Percentiles rank a stretch among this genome's conserved stretches.
These are phyloP conservation scores for Myiozetetes cayanensis DNA, from an alignment of 2,113 vertebrate genomes.

Conservation along the genomic window DNA sequence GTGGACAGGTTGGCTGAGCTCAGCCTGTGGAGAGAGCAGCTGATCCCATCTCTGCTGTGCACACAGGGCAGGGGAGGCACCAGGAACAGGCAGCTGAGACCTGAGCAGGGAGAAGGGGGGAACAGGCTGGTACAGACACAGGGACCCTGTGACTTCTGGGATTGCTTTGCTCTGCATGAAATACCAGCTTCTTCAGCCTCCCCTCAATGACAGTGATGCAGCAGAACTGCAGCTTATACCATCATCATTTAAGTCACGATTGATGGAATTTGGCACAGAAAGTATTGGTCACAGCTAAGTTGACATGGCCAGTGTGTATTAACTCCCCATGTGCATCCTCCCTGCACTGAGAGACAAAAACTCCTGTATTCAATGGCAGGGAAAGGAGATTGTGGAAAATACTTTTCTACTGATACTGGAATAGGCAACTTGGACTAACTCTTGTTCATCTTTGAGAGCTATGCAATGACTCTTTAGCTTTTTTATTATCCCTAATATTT, in stretches of 20 bases:
- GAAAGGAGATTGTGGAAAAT: not conserved
- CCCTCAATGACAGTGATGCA: not conserved
- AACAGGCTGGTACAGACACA: fast-evolving
- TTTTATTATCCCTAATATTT: not conserved
- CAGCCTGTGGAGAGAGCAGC: not conserved
- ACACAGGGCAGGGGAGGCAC: fast-evolving
- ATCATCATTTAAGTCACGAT: not conserved
- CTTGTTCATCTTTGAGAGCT: not conserved
- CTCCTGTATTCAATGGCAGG: not conserved
- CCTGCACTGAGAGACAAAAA: not conserved
- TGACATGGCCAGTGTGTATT: not conserved
- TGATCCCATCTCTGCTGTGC: not conserved
- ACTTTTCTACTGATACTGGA: not conserved
- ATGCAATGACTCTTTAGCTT: not conserved
- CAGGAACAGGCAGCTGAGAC: not conserved
- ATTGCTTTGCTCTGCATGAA: not conserved
- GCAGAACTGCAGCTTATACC: not conserved
- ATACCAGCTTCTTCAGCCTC: not conserved
- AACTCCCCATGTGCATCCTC: not conserved
- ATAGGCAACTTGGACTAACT: not conserved
- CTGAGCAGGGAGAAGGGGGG: not conserved
- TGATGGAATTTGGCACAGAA: not conserved
- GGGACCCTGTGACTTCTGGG: not conserved
- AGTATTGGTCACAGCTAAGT: not conserved
- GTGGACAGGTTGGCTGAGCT: not conserved